Base-by-base conservation (phyloP, 2,888 invertebrate genomes). In the Lamellibrachia columna region DNA sequence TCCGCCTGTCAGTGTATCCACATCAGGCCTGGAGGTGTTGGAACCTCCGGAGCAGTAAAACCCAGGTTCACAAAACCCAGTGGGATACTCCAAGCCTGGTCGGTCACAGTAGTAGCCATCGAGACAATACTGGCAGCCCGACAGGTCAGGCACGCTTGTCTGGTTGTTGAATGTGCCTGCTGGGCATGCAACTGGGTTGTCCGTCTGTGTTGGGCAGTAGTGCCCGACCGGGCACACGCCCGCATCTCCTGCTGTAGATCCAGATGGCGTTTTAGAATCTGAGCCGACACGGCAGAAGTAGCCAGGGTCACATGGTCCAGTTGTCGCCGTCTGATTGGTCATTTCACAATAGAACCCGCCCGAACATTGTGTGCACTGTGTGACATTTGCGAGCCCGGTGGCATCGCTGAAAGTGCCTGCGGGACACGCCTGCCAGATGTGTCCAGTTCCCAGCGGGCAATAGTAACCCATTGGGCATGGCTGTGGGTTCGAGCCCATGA, bases 291-390 rank as follows among this genome's bases (percentile, higher is more conserved):
- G 93, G 93, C 96, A 96, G 94, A 93, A 96, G 93, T 95, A 95
- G 0, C 96, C 96, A 28, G 96, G 95, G 93, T 94, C 94, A 94
- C 96, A 96, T 4, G 94, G 94, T n/a, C 95, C 96, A n/a, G 95
- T 93, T 6, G 93, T 94, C 1, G 94, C 93, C 7, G 96, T 96
- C 90, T 95, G 93, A 93, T 96, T 96, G 52, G 93, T 92, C 6
- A 92, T 90, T 53, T 94, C 94, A 94, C 96, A 96, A 93, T 95
- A 96, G 92, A 93, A 95, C 0, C 96, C 96, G 40, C 95, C 95
- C 22, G 95, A 94, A 93, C 96, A 96, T 90, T 95, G 95, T 0
- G 95, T 96, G 94, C 96, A 96, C 93, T 96, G 95, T 53, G 94
- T 93, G 7, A 93, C 94, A 91, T 95, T 94, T 92, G 95, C 95